Evolutionary conservation across 2,797 vertebrate species (phyloP).

Genomic region (Gadopsis bispinosus): DNA sequence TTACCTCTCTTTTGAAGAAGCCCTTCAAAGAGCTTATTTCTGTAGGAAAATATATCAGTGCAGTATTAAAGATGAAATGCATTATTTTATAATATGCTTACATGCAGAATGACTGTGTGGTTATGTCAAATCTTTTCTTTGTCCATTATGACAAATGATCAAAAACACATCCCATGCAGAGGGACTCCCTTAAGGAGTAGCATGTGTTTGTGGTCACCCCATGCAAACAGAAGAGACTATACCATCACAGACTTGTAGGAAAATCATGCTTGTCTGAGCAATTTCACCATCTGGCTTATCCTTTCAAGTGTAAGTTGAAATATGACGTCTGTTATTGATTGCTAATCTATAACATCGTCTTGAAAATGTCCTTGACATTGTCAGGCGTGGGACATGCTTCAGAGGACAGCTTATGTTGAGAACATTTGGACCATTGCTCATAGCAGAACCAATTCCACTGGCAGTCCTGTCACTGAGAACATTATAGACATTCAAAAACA

Average conservation of each 20-base stretch:
- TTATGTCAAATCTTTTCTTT: conserved; percentile 51
- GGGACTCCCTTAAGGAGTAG: conserved; percentile 56
- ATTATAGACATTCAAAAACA: conserved; percentile 57
- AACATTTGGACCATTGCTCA: conserved; percentile 37
- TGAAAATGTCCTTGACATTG: conserved; percentile 52
- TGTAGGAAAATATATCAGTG: conserved; percentile 39
- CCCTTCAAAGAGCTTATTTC: not conserved
- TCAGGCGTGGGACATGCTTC: conserved; percentile 48
- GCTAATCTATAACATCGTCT: conserved; percentile 66
- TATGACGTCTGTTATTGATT: conserved; percentile 71
- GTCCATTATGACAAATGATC: conserved; percentile 66
- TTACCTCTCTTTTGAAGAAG: conserved; percentile 26
- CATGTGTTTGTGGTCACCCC: conserved; percentile 75
- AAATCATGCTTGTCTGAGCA: conserved; percentile 58
- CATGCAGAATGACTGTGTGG: conserved; percentile 42
- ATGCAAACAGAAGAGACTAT: conserved; percentile 58
- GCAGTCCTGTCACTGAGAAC: conserved; percentile 66
- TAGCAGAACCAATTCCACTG: conserved; percentile 49
- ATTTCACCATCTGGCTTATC: conserved; percentile 61
- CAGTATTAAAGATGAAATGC: conserved; percentile 46
- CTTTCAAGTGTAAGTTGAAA: conserved; percentile 69
- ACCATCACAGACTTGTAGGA: conserved; percentile 42
- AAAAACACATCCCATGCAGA: conserved; percentile 52
- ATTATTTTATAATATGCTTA: conserved; percentile 52
- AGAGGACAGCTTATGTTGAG: conserved; percentile 52